phyloP scores from a whole-genome alignment of 2,888 invertebrate genomes.

The Orthonevra nobilis region DNA sequence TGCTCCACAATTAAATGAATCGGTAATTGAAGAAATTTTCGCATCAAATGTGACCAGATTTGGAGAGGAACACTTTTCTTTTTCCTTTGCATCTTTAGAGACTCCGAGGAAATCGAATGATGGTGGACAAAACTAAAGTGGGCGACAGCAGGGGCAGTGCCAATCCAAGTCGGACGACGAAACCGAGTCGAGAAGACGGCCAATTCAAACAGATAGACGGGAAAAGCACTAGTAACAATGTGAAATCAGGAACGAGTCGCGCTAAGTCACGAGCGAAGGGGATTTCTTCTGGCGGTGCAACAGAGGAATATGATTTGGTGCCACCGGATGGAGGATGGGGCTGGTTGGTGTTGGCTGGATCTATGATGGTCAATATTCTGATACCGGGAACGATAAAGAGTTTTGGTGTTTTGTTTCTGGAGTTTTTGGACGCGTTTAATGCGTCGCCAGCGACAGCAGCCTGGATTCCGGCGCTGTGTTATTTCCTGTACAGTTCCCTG shows the following conservation, averaged over 20 bases:
- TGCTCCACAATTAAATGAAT: constrained; percentile 44
- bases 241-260: constrained; percentile 16
- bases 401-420: constrained; percentile 91
- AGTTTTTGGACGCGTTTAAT: constrained; percentile 89
- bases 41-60: constrained; percentile 43
- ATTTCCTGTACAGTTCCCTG: constrained; percentile 92
- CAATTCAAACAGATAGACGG: constrained; percentile 27
- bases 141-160: constrained; percentile 45
- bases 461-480: constrained; percentile 93
- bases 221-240: background rate
- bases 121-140: constrained; percentile 65
- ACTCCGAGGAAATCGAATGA: constrained; percentile 36
- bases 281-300: no score
- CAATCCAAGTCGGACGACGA: constrained; percentile 24
- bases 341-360: constrained; percentile 87
- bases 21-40: constrained; percentile 50
- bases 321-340: constrained; percentile 93
- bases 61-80: constrained; percentile 25
- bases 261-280: constrained; percentile 1
- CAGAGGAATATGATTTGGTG: constrained; percentile 85
- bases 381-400: constrained; percentile 94
- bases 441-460: constrained; percentile 87
- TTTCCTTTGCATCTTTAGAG: constrained; percentile 21
- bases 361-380: constrained; percentile 90
- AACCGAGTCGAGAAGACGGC: constrained; percentile 47